Percentiles rank a stretch among this genome's conserved stretches.
These are phyloP conservation scores for Eupeodes luniger DNA, from an alignment of 2,888 invertebrate genomes.

Conservation along the genomic window DNA sequence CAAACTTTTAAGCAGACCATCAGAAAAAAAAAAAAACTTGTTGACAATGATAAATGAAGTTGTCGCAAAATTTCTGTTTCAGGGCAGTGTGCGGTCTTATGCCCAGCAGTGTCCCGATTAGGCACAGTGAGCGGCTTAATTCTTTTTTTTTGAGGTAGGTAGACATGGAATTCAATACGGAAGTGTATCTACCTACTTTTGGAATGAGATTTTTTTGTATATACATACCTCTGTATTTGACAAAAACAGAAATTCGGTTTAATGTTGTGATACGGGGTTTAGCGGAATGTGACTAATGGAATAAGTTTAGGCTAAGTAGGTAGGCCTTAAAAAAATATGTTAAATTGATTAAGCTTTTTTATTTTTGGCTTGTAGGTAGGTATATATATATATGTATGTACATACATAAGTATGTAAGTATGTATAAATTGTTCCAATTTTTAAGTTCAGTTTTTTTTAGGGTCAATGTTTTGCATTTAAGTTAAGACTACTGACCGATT, in stretches of 20 bases:
- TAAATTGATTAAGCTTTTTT: conserved; percentile 11
- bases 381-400: no score
- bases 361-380: neutral
- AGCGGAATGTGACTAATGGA: conserved; percentile 19
- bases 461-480: conserved; percentile 5
- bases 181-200: neutral
- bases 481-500: conserved; percentile 7
- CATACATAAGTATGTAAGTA: no score
- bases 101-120: conserved; percentile 48
- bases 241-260: neutral
- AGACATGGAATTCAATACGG: conserved; percentile 14
- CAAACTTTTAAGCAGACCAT: conserved; percentile 25
- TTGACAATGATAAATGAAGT: conserved; percentile 41
- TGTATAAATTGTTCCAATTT: conserved; percentile 7
- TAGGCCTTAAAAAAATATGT: neutral
- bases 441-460: neutral
- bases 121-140: conserved; percentile 1
- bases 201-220: conserved; percentile 1
- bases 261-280: neutral
- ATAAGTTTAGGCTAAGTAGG: neutral
- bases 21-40: conserved; percentile 22
- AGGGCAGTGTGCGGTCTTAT: conserved; percentile 16
- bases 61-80: conserved; percentile 15
- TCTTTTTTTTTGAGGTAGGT: conserved; percentile 21
- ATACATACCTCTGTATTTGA: neutral